Evolutionary conservation across 2,113 vertebrate genomes (phyloP), one percentile per base, ranked within the genome.

Genomic region (Poeciliopsis retropinna): DNA sequence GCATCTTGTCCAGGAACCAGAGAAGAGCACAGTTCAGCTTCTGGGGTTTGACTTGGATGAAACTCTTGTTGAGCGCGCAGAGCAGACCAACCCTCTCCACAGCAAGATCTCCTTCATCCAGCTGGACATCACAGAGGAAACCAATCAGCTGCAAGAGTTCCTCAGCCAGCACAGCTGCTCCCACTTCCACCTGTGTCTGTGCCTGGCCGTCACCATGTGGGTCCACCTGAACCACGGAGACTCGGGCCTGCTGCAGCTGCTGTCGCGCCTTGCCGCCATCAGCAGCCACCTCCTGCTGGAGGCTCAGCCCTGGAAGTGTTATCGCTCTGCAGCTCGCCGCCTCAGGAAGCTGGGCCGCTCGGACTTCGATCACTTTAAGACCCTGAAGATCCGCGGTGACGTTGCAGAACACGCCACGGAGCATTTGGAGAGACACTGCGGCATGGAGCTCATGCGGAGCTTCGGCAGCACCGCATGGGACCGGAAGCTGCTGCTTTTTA

Each of bases 181-280:
- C 5, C 39, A 44, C 44, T 99, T 98, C 84, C 94, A 98, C 85
- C 89, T 99, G 15, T 91, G 90, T 72, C 91, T 95, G 41, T 99
- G 97, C 78, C 95, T 99, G 92, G 97, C 97, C 0, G 90, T 99
- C 78, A 99, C 97, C 11, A 99, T 99, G 97, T 99, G 97, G 97
- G 95, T 99, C 81, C 97, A 99, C 82, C 87, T 99, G 69, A 96
- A 97, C 87, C 96, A 98, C 0, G 96, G 97, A 0, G 97, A 99
- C 65, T 57, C 70, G 0, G 97, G 95, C 15, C 93, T 99, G 39
- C 68, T 94, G 79, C 91, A 81, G 47, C 94, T 99, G 71, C 94
- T 99, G 22, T 89, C 94, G 13, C 83, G 79, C 25, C 92, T 98
- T 15, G 93, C 96, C 27, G 94, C 95, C 4, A 70, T 95, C 39